Evolutionary conservation across 2,797 vertebrate genomes (phyloP).

Genomic region (Tapera naevia): DNA sequence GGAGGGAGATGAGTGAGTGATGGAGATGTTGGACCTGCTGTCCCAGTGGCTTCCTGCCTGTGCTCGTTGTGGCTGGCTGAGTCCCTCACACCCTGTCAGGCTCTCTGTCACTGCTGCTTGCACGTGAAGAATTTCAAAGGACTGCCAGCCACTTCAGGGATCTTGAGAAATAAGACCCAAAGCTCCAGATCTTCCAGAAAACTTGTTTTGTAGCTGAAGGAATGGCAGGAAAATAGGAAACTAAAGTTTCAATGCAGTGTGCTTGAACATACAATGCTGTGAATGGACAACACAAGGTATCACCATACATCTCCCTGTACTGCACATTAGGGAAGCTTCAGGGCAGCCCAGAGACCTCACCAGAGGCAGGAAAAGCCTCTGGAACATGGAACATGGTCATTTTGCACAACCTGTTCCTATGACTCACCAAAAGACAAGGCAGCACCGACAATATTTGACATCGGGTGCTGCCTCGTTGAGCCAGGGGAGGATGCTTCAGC

Average conservation of each 20-base stretch:
- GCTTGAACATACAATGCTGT: background rate
- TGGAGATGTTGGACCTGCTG: background rate
- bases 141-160: background rate
- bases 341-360: background rate
- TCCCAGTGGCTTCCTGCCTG: background rate
- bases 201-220: background rate
- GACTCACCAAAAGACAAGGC: background rate
- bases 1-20: background rate
- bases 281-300: background rate
- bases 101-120: background rate
- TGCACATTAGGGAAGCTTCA: background rate
- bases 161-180: background rate
- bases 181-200: background rate
- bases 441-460: background rate
- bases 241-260: background rate
- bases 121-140: background rate
- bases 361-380: background rate
- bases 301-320: background rate
- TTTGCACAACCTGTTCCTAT: background rate
- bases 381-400: background rate
- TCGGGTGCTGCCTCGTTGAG: accelerated
- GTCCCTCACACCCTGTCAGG: background rate
- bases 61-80: background rate
- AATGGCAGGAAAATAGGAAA: background rate
- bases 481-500: background rate